Evolutionary conservation across 1,140 invertebrate species (phyloP), one percentile per base, ranked within the genome.

Genomic region (Euura lappo): DNA sequence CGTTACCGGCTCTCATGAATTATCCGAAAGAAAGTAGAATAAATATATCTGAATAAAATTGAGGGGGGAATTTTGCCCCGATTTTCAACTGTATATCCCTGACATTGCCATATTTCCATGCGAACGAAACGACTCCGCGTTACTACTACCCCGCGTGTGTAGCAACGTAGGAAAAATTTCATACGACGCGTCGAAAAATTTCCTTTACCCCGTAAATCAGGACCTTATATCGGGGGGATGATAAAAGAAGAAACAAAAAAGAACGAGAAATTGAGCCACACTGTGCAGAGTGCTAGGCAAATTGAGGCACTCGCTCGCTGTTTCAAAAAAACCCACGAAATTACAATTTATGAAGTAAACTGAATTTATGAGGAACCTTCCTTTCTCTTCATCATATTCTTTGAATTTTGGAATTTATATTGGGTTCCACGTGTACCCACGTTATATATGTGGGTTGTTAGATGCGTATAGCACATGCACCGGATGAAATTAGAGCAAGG

Each of bases 281-380:
- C 0, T 28, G 28, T 28, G 6, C 51, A 60, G 51, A 60, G 51
- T 60, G 51, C 51, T 60, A 60, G 51, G 51, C 51, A 60, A 60
- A 60, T 60, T 60, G 51, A 60, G 51, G 51, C 51, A 60, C 51
- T 60, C 51, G 51, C 51, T 60, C 51, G 51, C 51, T 60, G 51
- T 60, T 60, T n/a, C 51, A n/a, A 60, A 60, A n/a, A 60, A 60
- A n/a, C 51, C 4, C 6, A 60, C 51, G 51, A 60, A 60, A 60
- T 60, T 60, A 60, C 51, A 60, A 60, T 60, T 60, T 60, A 60
- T 60, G 51, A 60, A 60, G 51, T 6, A 60, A 60, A 60, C 51
- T 28, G 0, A 28, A 28, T 28, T 28, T 28, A 28, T 28, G 28
- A 28, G 28, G 28, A 28, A 28, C 28, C 28, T 28, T 28, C 28